Percentiles rank a stretch among this genome's conserved stretches.
phyloP scores from a whole-genome alignment of 2,797 vertebrate species.

The Periophthalmus magnuspinnatus region DNA sequence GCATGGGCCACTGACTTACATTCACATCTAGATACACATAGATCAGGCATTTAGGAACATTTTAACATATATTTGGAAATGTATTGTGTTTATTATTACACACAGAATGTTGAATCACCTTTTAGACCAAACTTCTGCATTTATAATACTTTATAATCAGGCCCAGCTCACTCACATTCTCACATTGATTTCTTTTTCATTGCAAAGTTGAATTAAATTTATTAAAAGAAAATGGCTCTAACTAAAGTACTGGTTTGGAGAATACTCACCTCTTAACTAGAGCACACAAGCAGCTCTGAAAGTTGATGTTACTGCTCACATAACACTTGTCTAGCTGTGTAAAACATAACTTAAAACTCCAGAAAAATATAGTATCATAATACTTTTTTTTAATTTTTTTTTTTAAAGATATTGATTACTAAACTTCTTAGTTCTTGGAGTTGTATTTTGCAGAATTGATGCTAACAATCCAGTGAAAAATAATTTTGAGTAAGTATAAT shows the following conservation, averaged over 20 bases:
- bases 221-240: no score
- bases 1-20: conserved; percentile 26
- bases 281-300: neutral
- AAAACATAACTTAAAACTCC: no score
- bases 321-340: neutral
- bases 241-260: no score
- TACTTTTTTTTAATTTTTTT: no score
- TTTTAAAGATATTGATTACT: no score
- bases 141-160: no score
- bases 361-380: no score
- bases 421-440: neutral
- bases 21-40: neutral
- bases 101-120: neutral
- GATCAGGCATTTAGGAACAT: neutral
- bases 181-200: no score
- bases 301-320: neutral
- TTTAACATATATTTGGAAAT: neutral
- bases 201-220: no score
- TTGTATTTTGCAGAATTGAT: neutral
- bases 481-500: neutral
- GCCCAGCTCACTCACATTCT: no score
- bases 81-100: neutral
- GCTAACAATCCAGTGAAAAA: neutral
- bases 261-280: no score
- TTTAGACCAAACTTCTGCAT: no score